Percentiles rank a stretch among this genome's conserved stretches.
These are phyloP conservation scores for Isoperla grammatica DNA, from an alignment of 2,888 invertebrate genomes.

Conservation along the genomic window DNA sequence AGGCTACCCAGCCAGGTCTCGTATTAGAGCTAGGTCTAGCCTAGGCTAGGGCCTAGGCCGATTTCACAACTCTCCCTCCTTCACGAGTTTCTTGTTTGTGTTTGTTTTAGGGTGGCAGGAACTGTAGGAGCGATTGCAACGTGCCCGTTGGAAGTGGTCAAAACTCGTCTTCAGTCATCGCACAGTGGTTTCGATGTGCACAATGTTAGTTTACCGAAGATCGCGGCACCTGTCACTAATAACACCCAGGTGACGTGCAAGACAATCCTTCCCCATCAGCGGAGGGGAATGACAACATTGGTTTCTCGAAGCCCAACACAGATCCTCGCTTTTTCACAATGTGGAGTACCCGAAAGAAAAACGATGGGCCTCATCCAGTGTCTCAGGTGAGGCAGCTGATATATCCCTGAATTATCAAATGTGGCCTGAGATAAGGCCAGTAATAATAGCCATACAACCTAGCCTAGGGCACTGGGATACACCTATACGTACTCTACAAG, in stretches of 20 bases:
- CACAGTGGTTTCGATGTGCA: slow-evolving; percentile 54
- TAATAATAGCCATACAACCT: too few species aligned
- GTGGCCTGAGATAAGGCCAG: too few species aligned
- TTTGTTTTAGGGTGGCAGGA: slow-evolving; percentile 74
- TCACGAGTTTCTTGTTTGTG: too few species aligned
- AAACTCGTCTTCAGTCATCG: slow-evolving; percentile 94
- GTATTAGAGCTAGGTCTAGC: too few species aligned
- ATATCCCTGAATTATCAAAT: too few species aligned
- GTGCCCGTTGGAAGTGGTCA: slow-evolving; percentile 96
- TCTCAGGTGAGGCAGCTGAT: slow-evolving; percentile 54
- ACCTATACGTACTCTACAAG: too few species aligned
- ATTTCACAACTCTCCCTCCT: too few species aligned
- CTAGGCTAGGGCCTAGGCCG: too few species aligned
- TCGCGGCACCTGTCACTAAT: slow-evolving; percentile 41
- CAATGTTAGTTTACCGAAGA: slow-evolving; percentile 41
- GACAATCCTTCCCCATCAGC: slow-evolving; percentile 53
- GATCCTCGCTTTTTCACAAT: slow-evolving; percentile 65
- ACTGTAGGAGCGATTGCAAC: slow-evolving; percentile 96
- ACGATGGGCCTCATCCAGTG: slow-evolving; percentile 76
- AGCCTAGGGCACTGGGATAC: too few species aligned
- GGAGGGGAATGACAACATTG: slow-evolving; percentile 70
- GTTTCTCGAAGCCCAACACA: slow-evolving; percentile 63
- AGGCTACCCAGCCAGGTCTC: too few species aligned
- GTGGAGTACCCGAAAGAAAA: slow-evolving; percentile 48
- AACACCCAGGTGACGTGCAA: slow-evolving; percentile 50